Evolutionary conservation across 2,797 vertebrate genomes (phyloP).

Genomic region (Allobates femoralis): DNA sequence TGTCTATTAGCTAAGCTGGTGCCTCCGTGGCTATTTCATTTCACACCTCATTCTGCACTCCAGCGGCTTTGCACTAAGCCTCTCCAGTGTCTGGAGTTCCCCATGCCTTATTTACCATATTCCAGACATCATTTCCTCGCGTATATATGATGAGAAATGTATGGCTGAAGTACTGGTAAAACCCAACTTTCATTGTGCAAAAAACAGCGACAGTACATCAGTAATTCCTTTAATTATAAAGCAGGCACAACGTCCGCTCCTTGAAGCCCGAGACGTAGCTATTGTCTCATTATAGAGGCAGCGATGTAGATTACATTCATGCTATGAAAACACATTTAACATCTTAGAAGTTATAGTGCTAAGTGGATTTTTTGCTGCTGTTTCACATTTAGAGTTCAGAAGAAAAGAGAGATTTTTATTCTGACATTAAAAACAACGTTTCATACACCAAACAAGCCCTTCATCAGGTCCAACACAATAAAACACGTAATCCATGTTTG

Average conservation of each 20-base stretch:
- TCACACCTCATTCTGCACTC: constrained; percentile 60
- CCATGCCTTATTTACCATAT: constrained; percentile 62
- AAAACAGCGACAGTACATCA: neutral
- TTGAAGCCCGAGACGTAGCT: neutral
- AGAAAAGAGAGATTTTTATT: too few relatives aligned
- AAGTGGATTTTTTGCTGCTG: too few relatives aligned
- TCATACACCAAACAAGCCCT: too few relatives aligned
- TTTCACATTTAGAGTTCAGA: too few relatives aligned
- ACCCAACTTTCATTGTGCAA: constrained; percentile 9
- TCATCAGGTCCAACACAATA: too few relatives aligned
- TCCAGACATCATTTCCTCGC: constrained; percentile 60
- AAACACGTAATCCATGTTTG: too few relatives aligned
- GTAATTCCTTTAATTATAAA: neutral
- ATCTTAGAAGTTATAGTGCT: too few relatives aligned
- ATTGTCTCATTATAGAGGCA: too few relatives aligned
- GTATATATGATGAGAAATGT: constrained; percentile 50
- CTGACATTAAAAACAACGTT: too few relatives aligned
- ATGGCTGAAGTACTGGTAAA: constrained; percentile 46
- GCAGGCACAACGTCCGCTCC: neutral
- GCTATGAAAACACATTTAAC: too few relatives aligned
- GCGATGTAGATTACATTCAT: too few relatives aligned
- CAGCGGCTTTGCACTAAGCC: constrained; percentile 53
- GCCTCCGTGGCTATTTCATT: constrained; percentile 55
- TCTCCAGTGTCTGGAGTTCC: constrained; percentile 62
- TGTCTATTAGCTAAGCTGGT: constrained; percentile 62